Conservation (phyloP, 2,113 vertebrate genomes). For the Brienomyrus brachyistius region DNA sequence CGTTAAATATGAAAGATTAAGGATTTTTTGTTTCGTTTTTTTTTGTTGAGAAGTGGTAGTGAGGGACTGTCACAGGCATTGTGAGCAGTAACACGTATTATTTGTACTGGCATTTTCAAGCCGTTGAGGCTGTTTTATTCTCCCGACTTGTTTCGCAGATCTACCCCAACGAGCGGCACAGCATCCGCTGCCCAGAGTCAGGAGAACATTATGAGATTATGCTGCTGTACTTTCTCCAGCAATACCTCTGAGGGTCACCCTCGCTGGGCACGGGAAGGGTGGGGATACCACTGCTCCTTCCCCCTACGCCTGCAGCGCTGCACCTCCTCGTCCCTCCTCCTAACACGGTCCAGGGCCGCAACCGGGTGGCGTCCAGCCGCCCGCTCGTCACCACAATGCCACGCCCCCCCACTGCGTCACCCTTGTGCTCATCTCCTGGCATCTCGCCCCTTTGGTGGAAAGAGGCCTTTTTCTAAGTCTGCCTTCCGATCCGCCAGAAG, state of each 20-base stretch:
- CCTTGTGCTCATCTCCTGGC: neutral
- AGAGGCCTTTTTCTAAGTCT: neutral
- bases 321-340: neutral
- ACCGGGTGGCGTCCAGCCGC: neutral
- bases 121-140: neutral
- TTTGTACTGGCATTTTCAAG: neutral
- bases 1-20: neutral
- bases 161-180: slow-evolving; percentile 97
- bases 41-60: neutral
- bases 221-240: slow-evolving; percentile 97
- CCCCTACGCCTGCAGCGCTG: neutral
- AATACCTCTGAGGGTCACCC: slow-evolving; percentile 84
- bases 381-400: neutral
- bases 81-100: neutral
- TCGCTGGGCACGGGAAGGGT: slow-evolving; percentile 26
- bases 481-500: neutral
- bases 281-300: slow-evolving; percentile 38
- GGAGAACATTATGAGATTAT: slow-evolving; percentile 99
- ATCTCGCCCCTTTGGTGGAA: neutral
- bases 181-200: slow-evolving; percentile 96
- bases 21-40: neutral
- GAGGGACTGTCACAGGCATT: neutral
- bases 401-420: neutral
- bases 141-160: slow-evolving; percentile 60
- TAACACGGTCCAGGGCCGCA: neutral